Base-by-base conservation (phyloP, 2,797 vertebrate species). In the Spinibarbus caldwelli region DNA sequence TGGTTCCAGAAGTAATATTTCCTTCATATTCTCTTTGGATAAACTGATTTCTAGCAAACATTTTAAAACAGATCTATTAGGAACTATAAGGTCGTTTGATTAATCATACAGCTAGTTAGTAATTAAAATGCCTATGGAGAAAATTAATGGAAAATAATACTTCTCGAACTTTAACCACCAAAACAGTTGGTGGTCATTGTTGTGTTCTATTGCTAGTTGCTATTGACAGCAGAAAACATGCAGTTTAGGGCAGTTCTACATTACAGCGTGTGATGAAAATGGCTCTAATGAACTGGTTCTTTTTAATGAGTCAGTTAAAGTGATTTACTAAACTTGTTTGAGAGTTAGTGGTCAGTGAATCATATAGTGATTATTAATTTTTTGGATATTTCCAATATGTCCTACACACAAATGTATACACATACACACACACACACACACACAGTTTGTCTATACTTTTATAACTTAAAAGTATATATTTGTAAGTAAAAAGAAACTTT, bases 261-360 rank as follows among this genome's bases (percentile, higher is more conserved):
- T 17, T 31, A 49, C 26, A 73, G 45, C n/a, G 3, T 5, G 1
- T 73, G 26, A 49, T 73, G 4, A 12, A 49, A 73, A 73, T 73
- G 4, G 21, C 8, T 9, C 68, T 45, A 1, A 11, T 29, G 71
- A 73, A 21, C 17, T n/a, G n/a, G n/a, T n/a, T n/a, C n/a, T 73
- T 73, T 73, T 73, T 11, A 73, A 49, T 49, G 29, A 75, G 29
- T 75, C 5, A 21, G 71, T 49, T 12, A 75, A 75, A 75, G 21
- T 19, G 29, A 75, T 52, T 52, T 0, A 75, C 19, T 21, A 36
- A 54, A 52, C 19, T 34, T 21, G 31, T 21, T 75, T 49, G 10
- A 34, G 47, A 52, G 11, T 77, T n/a, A 17, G 31, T 17, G 49
- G 10, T 75, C 10, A n/a, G 52, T 36, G 31, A 38, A 77, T 38